These are phyloP conservation scores for Miichthys miiuy DNA, from an alignment of 2,797 vertebrate genomes.

Conservation along the genomic window DNA sequence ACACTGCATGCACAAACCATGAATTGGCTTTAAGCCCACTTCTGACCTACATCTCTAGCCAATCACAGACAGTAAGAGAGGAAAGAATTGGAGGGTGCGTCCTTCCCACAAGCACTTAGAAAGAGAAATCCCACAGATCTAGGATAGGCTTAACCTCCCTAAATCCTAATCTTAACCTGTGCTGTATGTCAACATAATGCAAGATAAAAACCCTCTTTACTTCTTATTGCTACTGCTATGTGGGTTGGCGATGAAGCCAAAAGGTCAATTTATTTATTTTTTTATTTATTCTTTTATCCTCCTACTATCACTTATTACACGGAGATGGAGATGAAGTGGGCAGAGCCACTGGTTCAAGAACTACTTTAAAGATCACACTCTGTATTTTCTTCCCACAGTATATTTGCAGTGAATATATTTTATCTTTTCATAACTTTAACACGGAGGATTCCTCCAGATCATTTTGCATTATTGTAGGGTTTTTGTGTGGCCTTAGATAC, in stretches of 20 bases:
- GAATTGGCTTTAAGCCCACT: constrained; percentile 40
- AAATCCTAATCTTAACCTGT: constrained; percentile 63
- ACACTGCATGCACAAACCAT: neutral
- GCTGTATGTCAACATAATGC: constrained; percentile 19
- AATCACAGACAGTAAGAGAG: constrained; percentile 55
- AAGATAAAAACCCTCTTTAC: constrained; percentile 29
- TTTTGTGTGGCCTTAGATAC: too few relatives aligned
- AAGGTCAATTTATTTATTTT: constrained; percentile 13
- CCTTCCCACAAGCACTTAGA: constrained; percentile 57
- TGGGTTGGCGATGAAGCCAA: neutral
- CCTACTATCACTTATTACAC: too few relatives aligned
- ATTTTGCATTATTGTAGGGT: neutral
- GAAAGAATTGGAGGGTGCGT: constrained; percentile 39
- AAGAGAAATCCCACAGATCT: constrained; percentile 68
- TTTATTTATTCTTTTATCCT: too few relatives aligned
- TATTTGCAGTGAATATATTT: constrained; percentile 1
- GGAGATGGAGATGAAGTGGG: neutral
- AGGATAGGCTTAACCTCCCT: constrained; percentile 56
- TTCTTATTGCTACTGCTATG: constrained; percentile 14
- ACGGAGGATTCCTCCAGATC: neutral
- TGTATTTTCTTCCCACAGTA: neutral
- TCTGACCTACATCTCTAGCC: constrained; percentile 72
- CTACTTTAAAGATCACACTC: neutral
- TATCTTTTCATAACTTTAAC: neutral
- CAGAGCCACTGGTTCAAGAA: neutral